These are phyloP conservation scores for Heteromurus nitidus DNA, from an alignment of 2,888 invertebrate genomes.

Conservation along the genomic window DNA sequence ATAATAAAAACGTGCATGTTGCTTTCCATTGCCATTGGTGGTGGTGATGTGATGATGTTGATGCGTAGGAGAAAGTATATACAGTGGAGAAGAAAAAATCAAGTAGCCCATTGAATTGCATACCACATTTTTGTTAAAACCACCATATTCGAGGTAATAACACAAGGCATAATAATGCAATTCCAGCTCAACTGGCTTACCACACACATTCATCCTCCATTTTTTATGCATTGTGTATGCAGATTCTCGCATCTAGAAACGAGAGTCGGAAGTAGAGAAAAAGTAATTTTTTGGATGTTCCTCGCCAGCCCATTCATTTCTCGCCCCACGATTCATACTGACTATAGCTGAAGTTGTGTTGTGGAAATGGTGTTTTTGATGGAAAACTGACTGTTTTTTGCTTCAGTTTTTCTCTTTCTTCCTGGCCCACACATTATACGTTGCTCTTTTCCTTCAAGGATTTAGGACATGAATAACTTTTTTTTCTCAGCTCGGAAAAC, in stretches of 20 bases:
- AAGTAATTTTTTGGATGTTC: slow-evolving; percentile 29
- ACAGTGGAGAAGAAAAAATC: neutral
- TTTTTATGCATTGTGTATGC: neutral
- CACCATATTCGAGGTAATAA: neutral
- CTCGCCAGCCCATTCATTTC: slow-evolving; percentile 33
- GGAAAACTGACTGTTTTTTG: slow-evolving; percentile 4
- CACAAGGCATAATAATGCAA: neutral
- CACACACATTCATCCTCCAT: neutral
- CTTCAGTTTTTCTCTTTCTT: neutral
- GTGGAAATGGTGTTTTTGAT: neutral
- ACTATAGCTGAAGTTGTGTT: neutral
- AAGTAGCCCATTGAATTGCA: slow-evolving; percentile 15
- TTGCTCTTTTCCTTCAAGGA: neutral
- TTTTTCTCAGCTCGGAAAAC: neutral
- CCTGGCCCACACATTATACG: too few species aligned
- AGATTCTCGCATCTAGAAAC: neutral
- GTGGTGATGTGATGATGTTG: neutral
- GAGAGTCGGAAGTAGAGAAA: slow-evolving; percentile 14
- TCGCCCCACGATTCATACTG: slow-evolving; percentile 16
- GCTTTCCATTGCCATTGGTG: too few species aligned
- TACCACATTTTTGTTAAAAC: slow-evolving; percentile 3
- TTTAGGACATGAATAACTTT: neutral
- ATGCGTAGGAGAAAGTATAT: neutral
- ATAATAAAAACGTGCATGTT: too few species aligned
- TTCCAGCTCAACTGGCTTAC: neutral